Percentiles rank a stretch among this genome's conserved stretches.
Evolutionary conservation across 2,888 invertebrate species (phyloP).

Genomic region (Neuroscelio doddi): DNA sequence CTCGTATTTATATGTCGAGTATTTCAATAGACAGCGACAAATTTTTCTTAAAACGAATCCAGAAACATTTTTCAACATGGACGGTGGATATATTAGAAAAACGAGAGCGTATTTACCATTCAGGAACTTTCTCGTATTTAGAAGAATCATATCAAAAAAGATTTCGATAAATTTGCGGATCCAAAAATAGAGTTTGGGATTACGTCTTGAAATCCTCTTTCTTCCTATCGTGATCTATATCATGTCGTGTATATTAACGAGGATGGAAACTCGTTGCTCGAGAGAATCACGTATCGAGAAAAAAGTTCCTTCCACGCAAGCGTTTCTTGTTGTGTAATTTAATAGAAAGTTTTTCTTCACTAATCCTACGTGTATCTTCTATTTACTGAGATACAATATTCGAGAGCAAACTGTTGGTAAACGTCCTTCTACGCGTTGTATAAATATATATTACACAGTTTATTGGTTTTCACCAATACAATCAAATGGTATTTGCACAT

Average conservation of each 20-base stretch:
- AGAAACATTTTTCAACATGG: conserved; percentile 2
- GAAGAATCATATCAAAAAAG: conserved; percentile 42
- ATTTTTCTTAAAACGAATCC: conserved; percentile 4
- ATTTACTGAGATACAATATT: conserved; percentile 22
- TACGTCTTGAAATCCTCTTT: conserved; percentile 46
- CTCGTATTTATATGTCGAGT: conserved; percentile 2
- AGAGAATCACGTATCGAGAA: conserved; percentile 40
- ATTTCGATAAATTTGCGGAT: conserved; percentile 33
- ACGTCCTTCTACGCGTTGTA: no score
- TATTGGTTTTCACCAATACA: no score
- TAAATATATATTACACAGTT: no score
- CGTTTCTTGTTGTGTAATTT: conserved; percentile 38
- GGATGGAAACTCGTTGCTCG: conserved; percentile 33
- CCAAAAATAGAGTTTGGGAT: conserved; percentile 27
- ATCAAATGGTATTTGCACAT: neutral
- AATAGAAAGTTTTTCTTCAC: conserved; percentile 28
- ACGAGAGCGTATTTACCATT: conserved; percentile 23
- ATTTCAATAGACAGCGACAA: neutral
- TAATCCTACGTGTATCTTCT: conserved; percentile 28
- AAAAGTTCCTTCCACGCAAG: conserved; percentile 35
- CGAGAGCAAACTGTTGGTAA: conserved; percentile 12
- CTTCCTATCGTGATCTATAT: conserved; percentile 38
- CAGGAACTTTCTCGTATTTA: conserved; percentile 34
- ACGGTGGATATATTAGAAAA: conserved; percentile 9
- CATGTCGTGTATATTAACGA: conserved; percentile 37